Base-by-base conservation (phyloP, 2,888 invertebrate species). In the Aelia acuminata region DNA sequence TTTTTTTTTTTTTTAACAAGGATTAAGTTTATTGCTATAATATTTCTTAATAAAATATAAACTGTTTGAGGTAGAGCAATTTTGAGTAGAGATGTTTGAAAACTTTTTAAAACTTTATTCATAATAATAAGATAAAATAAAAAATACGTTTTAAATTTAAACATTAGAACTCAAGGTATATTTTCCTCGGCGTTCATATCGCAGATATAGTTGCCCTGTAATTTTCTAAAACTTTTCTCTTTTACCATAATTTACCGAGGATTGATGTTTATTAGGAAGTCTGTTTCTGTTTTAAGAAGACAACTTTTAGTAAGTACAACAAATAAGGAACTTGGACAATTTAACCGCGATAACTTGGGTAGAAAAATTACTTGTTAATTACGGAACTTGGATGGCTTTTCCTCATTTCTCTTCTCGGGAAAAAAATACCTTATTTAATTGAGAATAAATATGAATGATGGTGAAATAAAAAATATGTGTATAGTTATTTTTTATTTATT, bases 261-360 rank as follows among this genome's bases (percentile, higher is more conserved):
- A 63, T 63, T 63, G 63, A 63, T 63, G 63, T 63, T 63, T 63
- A 63, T 63, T 63, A 63, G 31, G 63, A 63, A 63, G 26, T 31
- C 63, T 63, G 63, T 63, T 63, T 63, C 63, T 63, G 31, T 63
- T 63, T 63, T 63, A 63, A 63, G 63, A 63, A 63, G 63, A 63
- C 26, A 63, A 31, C 31, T 63, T 63, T 63, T 31, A 63, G 31
- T 31, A 63, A 63, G 63, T 63, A 63, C 63, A 31, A 63, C 15
- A 31, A 63, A 63, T 63, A 63, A 63, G 63, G 63, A 63, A 63
- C 63, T 63, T 63, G 63, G 63, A 63, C 63, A 31, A 31, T 63
- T 31, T 31, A 63, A 63, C 63, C 31, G 63, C 63, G 63, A 63
- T 63, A 63, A 63, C 18, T 63, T 63, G 31, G 26, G 63, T 63